Evolutionary conservation across 2,888 invertebrate genomes (phyloP).

Genomic region (Atrina japonica): DNA sequence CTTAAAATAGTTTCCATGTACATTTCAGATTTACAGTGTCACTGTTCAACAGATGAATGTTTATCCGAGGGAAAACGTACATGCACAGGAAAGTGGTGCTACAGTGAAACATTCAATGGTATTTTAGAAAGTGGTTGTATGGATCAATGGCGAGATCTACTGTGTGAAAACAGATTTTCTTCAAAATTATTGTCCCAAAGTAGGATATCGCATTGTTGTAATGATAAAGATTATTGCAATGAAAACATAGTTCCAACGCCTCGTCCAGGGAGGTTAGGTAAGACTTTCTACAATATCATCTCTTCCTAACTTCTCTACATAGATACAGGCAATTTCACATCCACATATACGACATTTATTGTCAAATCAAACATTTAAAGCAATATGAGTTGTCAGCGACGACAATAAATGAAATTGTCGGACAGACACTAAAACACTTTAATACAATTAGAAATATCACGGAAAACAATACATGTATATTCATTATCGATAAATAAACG

Average conservation of each 20-base stretch:
- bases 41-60: conserved; percentile 80
- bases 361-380: too few relatives aligned
- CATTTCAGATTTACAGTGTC: conserved; percentile 70
- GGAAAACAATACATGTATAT: too few relatives aligned
- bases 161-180: conserved; percentile 81
- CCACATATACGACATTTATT: too few relatives aligned
- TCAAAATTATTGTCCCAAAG: conserved; percentile 62
- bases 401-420: too few relatives aligned
- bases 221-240: conserved; percentile 77
- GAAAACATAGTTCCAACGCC: conserved; percentile 68
- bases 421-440: too few relatives aligned
- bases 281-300: too few relatives aligned
- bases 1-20: not conserved
- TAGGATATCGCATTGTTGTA: conserved; percentile 80
- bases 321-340: too few relatives aligned
- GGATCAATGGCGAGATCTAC: conserved; percentile 53
- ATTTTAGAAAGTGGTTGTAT: conserved; percentile 29
- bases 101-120: conserved; percentile 78
- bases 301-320: too few relatives aligned
- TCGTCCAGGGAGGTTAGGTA: conserved; percentile 44
- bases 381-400: too few relatives aligned
- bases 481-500: too few relatives aligned
- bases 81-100: conserved; percentile 80
- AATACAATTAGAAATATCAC: too few relatives aligned
- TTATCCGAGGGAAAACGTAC: conserved; percentile 59